These are phyloP conservation scores for Anodontia alba DNA, from an alignment of 2,888 invertebrate species.

Conservation along the genomic window DNA sequence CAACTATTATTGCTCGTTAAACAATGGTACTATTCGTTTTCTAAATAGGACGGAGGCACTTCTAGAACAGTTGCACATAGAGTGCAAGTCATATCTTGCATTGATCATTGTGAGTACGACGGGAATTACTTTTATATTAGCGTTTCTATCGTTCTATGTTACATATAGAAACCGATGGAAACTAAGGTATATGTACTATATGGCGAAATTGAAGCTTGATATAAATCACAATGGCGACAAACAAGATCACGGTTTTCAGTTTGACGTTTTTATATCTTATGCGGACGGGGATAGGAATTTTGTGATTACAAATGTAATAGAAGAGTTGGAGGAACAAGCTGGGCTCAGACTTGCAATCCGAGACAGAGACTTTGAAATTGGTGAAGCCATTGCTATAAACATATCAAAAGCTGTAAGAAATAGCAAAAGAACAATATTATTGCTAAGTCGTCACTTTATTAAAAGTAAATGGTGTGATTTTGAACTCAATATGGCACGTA, in stretches of 20 bases:
- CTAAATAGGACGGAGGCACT: slow-evolving; percentile 25
- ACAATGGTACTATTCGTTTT: slow-evolving; percentile 22
- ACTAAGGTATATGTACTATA: slow-evolving; percentile 53
- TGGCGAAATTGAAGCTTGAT: slow-evolving; percentile 50
- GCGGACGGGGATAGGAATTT: slow-evolving; percentile 58
- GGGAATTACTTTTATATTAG: slow-evolving; percentile 22
- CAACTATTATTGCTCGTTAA: slow-evolving; percentile 40
- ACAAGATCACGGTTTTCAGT: slow-evolving; percentile 46
- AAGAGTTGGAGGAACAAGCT: slow-evolving; percentile 51
- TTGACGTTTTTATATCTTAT: slow-evolving; percentile 69
- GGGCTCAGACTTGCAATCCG: slow-evolving; percentile 43
- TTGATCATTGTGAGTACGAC: slow-evolving; percentile 31
- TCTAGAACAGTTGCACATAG: slow-evolving; percentile 23
- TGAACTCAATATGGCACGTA: slow-evolving; percentile 67
- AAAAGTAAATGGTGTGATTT: slow-evolving; percentile 67
- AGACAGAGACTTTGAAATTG: slow-evolving; percentile 65
- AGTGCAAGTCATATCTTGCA: slow-evolving; percentile 40
- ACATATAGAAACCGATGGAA: slow-evolving; percentile 48
- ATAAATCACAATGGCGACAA: background rate
- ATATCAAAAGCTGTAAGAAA: slow-evolving; percentile 62
- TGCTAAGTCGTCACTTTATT: slow-evolving; percentile 62
- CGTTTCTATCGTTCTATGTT: slow-evolving; percentile 25
- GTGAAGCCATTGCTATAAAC: slow-evolving; percentile 62
- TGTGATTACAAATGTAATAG: slow-evolving; percentile 50
- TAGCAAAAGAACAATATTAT: slow-evolving; percentile 65